Conservation (phyloP, 1,140 invertebrate species). For the Drosophila sp. region DNA sequence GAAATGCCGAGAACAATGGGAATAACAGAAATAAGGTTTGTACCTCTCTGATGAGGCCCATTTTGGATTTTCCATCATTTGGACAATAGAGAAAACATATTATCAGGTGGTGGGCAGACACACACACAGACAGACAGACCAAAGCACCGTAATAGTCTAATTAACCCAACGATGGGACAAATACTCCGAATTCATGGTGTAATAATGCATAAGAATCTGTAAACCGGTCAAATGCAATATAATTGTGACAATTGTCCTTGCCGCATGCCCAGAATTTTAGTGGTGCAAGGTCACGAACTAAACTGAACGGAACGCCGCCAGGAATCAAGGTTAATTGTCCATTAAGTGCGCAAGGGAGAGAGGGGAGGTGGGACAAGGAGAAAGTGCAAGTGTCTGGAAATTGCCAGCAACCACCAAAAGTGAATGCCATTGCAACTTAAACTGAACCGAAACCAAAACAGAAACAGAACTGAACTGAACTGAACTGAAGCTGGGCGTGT, state of each 20-base stretch:
- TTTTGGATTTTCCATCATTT: slow-evolving; percentile 26
- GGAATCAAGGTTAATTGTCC: slow-evolving; percentile 79
- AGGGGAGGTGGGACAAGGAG: slow-evolving; percentile 29
- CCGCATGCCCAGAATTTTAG: slow-evolving; percentile 43
- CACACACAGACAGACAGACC: background rate
- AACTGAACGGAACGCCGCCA: slow-evolving; percentile 45
- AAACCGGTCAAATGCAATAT: slow-evolving; percentile 64
- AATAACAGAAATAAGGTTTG: slow-evolving; percentile 3
- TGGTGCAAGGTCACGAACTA: slow-evolving; percentile 64
- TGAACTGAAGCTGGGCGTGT: slow-evolving; percentile 29
- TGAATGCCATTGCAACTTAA: slow-evolving; percentile 60
- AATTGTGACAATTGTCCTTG: slow-evolving; percentile 60
- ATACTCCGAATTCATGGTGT: slow-evolving; percentile 27
- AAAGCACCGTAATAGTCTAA: slow-evolving; percentile 29
- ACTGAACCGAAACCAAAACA: slow-evolving; percentile 11
- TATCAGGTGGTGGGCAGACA: slow-evolving; percentile 46
- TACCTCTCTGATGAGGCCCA: slow-evolving; percentile 1
- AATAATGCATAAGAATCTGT: slow-evolving; percentile 70
- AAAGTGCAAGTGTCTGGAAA: slow-evolving; percentile 78
- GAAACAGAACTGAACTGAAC: slow-evolving; percentile 4
- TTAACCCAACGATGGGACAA: slow-evolving; percentile 39
- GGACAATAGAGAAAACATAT: slow-evolving; percentile 33
- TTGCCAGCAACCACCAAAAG: slow-evolving; percentile 44
- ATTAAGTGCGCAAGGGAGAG: slow-evolving; percentile 49
- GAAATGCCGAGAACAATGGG: slow-evolving; percentile 31